Percentiles rank a stretch among this genome's conserved stretches.
Conservation (phyloP, 64 coral and sea anemone genomes). For the Pocillopora verrucosa region DNA sequence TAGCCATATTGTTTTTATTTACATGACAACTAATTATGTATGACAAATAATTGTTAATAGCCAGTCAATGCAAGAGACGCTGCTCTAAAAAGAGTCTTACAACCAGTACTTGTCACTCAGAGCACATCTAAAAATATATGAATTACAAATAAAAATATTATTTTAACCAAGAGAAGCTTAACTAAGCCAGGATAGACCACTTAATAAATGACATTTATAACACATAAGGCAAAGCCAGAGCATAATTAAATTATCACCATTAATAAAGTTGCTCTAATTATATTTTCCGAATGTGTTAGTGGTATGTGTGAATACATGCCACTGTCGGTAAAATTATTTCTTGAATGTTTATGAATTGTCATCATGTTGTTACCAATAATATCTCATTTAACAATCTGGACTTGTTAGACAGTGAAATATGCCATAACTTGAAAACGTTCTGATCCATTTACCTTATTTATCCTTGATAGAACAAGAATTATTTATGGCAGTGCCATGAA, state of each 20-base stretch:
- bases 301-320: background rate
- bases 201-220: background rate
- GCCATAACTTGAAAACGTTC: background rate
- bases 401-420: background rate
- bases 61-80: constrained; percentile 6
- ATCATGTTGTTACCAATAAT: constrained; percentile 3
- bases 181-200: background rate
- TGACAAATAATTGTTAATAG: constrained; percentile 4
- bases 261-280: background rate
- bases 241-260: background rate
- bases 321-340: background rate
- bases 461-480: background rate
- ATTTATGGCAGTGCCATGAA: background rate
- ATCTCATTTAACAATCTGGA: background rate
- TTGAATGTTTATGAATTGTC: background rate
- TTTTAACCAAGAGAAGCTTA: constrained; percentile 1
- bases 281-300: background rate
- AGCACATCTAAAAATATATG: background rate
- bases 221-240: background rate
- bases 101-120: background rate
- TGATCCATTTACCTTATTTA: too few species aligned
- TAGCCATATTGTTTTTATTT: constrained; percentile 24
- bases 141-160: background rate
- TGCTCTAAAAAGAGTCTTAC: background rate
- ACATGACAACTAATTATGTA: constrained; percentile 10